phyloP scores from a whole-genome alignment of 2,113 vertebrate species.

The Holacanthus passer region DNA sequence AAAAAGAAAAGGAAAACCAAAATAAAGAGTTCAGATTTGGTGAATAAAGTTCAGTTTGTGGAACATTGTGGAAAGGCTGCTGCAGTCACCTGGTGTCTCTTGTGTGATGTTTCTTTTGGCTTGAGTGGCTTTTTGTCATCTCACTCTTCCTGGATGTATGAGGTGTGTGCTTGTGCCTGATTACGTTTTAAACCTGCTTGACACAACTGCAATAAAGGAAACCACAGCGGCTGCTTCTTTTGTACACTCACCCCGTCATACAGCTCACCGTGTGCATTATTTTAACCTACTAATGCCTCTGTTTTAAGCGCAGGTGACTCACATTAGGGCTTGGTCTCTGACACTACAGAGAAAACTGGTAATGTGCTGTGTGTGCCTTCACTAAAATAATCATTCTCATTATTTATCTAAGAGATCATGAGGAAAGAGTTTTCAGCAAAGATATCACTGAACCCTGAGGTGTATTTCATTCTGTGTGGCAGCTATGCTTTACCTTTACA shows the following conservation, averaged over 20 bases:
- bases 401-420: not conserved
- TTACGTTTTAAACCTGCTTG: conserved; percentile 58
- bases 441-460: not conserved
- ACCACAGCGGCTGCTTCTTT: conserved; percentile 51
- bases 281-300: conserved; percentile 70
- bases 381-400: not conserved
- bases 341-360: not conserved
- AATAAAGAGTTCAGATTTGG: conserved; percentile 66
- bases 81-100: conserved; percentile 67
- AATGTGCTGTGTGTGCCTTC: not conserved
- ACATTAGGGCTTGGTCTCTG: conserved; percentile 18
- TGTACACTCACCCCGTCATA: conserved; percentile 50
- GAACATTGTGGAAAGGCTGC: conserved; percentile 56
- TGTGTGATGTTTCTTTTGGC: conserved; percentile 68
- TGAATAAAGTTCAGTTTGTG: conserved; percentile 80
- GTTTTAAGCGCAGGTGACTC: conserved; percentile 31
- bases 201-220: conserved; percentile 48
- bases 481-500: conserved; percentile 29
- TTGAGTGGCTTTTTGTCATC: conserved; percentile 44
- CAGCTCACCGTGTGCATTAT: conserved; percentile 43
- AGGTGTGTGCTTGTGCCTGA: conserved; percentile 42
- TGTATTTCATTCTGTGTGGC: not conserved
- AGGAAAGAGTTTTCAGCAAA: not conserved
- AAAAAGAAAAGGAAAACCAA: conserved; percentile 41
- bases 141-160: conserved; percentile 26